Conservation (phyloP, 2,888 invertebrate species). For the Oscheius onirici region DNA sequence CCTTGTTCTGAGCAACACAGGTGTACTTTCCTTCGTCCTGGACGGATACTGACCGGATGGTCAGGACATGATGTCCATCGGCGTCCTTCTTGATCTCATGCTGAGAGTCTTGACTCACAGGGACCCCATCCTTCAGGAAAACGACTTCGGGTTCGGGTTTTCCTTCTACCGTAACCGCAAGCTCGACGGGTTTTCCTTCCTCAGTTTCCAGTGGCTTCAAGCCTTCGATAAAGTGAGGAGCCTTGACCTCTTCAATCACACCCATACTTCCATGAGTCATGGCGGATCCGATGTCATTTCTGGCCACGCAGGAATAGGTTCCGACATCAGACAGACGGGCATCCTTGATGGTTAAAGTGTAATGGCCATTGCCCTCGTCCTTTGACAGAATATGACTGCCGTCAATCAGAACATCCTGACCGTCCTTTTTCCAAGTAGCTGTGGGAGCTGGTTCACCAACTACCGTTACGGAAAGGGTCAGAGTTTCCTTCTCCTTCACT, state of each 20-base stretch:
- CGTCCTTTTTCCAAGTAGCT: conserved; percentile 92
- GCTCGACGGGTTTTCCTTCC: conserved; percentile 77
- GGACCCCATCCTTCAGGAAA: conserved; percentile 85
- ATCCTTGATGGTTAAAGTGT: conserved; percentile 50
- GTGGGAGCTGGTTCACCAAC: conserved; percentile 87
- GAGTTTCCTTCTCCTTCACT: conserved; percentile 39
- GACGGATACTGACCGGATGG: conserved; percentile 91
- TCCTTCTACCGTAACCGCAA: conserved; percentile 87
- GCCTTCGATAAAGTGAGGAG: conserved; percentile 61
- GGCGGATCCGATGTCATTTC: conserved; percentile 56
- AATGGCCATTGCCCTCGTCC: conserved; percentile 77
- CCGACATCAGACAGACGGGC: conserved; percentile 53
- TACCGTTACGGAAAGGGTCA: conserved; percentile 78
- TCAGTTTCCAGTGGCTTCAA: conserved; percentile 56
- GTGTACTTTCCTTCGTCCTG: conserved; percentile 95
- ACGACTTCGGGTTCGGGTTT: conserved; percentile 91
- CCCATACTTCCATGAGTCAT: conserved; percentile 57
- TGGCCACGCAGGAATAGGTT: conserved; percentile 52
- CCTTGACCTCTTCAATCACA: conserved; percentile 59
- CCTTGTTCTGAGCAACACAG: conserved; percentile 91
- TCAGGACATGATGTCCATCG: conserved; percentile 86
- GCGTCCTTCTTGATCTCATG: conserved; percentile 77
- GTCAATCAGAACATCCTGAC: conserved; percentile 57
- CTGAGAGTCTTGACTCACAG: conserved; percentile 55
- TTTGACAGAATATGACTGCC: conserved; percentile 74